Conservation (phyloP, 2,888 invertebrate species). For the Cabera pusaria region DNA sequence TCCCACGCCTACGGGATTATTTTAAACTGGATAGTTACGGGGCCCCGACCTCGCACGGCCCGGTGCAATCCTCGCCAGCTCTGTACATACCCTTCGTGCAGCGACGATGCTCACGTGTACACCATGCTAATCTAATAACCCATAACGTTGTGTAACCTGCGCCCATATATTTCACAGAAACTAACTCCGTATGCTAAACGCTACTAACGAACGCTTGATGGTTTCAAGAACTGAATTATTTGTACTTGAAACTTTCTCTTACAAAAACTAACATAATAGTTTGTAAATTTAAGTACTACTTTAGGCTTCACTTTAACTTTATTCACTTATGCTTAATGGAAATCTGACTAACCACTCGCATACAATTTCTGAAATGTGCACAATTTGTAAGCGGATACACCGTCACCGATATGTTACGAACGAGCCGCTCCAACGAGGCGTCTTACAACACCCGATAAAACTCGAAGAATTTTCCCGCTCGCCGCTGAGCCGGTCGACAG, state of each 20-base stretch:
- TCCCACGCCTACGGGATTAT: slow-evolving; percentile 76
- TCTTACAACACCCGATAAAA: slow-evolving; percentile 32
- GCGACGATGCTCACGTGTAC: too few species aligned
- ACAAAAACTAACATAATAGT: slow-evolving; percentile 1
- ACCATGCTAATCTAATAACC: slow-evolving; percentile 43
- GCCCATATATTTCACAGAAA: slow-evolving; percentile 24
- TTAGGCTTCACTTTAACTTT: too few species aligned
- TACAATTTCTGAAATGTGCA: too few species aligned
- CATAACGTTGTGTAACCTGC: slow-evolving; percentile 46
- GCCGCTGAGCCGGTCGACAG: slow-evolving; percentile 41
- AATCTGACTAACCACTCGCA: too few species aligned
- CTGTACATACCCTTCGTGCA: slow-evolving; percentile 40
- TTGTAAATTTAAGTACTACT: too few species aligned
- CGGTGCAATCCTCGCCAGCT: slow-evolving; percentile 46
- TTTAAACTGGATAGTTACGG: slow-evolving; percentile 71
- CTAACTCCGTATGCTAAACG: slow-evolving; percentile 5
- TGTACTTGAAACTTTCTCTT: slow-evolving; percentile 5
- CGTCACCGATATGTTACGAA: slow-evolving; percentile 4
- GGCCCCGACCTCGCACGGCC: slow-evolving; percentile 47
- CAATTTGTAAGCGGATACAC: slow-evolving; percentile 2
- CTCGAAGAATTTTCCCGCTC: slow-evolving; percentile 38
- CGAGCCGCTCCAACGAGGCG: slow-evolving; percentile 10
- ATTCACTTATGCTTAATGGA: too few species aligned
- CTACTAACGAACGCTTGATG: slow-evolving; percentile 13
- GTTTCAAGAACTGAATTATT: neutral